phyloP scores from a whole-genome alignment of 1,140 invertebrate genomes.

The Orchesella cincta region DNA sequence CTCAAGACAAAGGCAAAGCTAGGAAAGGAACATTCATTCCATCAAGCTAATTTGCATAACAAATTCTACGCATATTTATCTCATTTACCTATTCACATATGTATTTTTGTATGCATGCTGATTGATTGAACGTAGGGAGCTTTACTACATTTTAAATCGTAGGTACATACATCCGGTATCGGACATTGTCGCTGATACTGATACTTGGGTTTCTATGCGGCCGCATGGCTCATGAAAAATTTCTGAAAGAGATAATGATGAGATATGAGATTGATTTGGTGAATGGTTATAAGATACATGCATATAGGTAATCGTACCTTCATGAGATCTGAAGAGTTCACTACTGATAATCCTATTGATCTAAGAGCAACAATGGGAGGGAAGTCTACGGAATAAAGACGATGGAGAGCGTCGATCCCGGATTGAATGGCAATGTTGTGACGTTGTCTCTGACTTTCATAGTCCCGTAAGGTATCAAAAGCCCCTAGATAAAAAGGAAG shows the following conservation, averaged over 20 bases:
- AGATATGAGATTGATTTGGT: background rate
- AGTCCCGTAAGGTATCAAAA: conserved; percentile 71
- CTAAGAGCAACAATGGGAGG: conserved; percentile 77
- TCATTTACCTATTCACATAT: too few species aligned
- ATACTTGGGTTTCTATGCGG: conserved; percentile 1
- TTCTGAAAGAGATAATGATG: conserved; percentile 40
- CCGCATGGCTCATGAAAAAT: conserved; percentile 42
- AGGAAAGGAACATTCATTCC: too few species aligned
- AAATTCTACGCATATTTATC: too few species aligned
- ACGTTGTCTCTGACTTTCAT: conserved; percentile 80
- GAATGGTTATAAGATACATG: background rate
- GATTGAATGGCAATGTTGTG: conserved; percentile 86
- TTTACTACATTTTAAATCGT: too few species aligned
- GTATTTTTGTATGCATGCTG: too few species aligned
- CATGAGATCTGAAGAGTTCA: conserved; percentile 74
- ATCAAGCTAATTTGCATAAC: too few species aligned
- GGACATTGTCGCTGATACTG: too few species aligned
- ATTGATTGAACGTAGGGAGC: too few species aligned
- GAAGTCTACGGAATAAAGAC: conserved; percentile 76
- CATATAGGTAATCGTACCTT: conserved; percentile 63
- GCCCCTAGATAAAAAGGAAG: conserved; percentile 59
- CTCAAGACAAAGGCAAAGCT: too few species aligned
- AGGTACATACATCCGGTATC: too few species aligned
- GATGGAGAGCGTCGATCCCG: conserved; percentile 82
- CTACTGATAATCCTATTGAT: conserved; percentile 81